Conservation (phyloP, 2,888 invertebrate species). For the Marronus borbonicus region DNA sequence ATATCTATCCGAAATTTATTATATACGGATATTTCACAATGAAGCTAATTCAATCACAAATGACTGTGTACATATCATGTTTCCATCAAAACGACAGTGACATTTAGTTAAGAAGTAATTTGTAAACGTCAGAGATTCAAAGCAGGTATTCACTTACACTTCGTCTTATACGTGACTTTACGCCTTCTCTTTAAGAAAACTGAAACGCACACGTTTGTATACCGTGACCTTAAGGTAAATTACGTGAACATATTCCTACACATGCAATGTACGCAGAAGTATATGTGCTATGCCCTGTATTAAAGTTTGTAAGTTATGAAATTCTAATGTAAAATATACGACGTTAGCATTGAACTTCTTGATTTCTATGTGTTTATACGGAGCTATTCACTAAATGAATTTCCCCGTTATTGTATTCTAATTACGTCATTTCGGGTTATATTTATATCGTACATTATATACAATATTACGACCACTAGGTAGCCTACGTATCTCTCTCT, state of each 20-base stretch:
- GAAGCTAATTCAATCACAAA: background rate
- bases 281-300: too few species aligned
- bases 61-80: conserved; percentile 4
- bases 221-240: background rate
- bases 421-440: background rate
- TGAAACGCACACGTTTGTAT: background rate
- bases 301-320: too few species aligned
- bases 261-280: too few species aligned
- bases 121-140: conserved; percentile 19
- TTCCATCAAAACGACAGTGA: background rate
- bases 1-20: too few species aligned
- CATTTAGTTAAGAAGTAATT: conserved; percentile 21
- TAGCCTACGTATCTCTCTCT: background rate
- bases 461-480: background rate
- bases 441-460: background rate
- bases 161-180: background rate
- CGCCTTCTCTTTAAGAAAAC: background rate
- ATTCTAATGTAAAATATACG: too few species aligned
- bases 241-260: background rate
- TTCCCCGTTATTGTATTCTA: conserved; percentile 8
- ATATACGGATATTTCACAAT: too few species aligned
- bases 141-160: conserved; percentile 12
- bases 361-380: background rate
- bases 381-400: background rate
- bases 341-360: background rate